Conservation (phyloP, 92 coral and sea anemone species). For the Pocillopora meandrina region DNA sequence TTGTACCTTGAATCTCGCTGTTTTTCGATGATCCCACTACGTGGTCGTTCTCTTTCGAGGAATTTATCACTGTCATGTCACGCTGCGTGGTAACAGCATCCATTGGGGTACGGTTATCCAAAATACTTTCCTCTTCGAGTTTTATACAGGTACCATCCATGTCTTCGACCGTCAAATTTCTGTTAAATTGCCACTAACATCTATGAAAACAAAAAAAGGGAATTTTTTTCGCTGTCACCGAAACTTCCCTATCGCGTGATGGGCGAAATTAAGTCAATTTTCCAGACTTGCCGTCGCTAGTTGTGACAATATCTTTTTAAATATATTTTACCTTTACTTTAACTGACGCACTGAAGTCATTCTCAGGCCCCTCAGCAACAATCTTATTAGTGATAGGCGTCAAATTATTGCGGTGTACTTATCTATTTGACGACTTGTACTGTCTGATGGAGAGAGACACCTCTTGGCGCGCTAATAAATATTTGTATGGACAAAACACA, state of each 20-base stretch:
- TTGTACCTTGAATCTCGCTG: conserved; percentile 1
- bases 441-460: not conserved
- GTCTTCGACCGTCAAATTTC: not conserved
- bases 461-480: not conserved
- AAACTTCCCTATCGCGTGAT: not conserved
- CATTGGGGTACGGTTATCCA: not conserved
- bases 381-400: not conserved
- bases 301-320: not conserved
- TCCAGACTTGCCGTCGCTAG: conserved; percentile 32
- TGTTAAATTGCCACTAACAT: not conserved
- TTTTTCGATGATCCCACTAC: not conserved
- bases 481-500: not conserved
- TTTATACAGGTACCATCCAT: conserved; percentile 2
- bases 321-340: conserved; percentile 38
- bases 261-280: conserved; percentile 3
- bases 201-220: not conserved
- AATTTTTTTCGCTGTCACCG: not conserved
- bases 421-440: not conserved
- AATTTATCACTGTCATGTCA: conserved; percentile 3
- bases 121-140: not conserved
- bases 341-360: not conserved
- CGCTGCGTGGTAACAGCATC: conserved; percentile 1
- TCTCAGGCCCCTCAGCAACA: no score
- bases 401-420: not conserved
- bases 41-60: not conserved